Base-by-base conservation (phyloP, 2,113 vertebrate genomes). In the Galeopterus variegatus region DNA sequence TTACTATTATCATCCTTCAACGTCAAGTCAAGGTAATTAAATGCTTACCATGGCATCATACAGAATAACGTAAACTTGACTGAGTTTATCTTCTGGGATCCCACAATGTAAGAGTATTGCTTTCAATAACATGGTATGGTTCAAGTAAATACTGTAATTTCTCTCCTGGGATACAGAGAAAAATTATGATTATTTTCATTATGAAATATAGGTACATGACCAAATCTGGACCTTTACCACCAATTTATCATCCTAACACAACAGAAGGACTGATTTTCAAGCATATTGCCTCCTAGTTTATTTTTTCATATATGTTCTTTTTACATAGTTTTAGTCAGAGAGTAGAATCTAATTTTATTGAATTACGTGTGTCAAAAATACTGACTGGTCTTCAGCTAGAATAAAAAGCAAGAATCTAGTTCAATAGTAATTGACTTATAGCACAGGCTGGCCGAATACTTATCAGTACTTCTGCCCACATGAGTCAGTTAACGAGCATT, bases 101-200 rank as follows among this genome's bases (percentile, higher is more conserved):
- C 99, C 99, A 91, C 99, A 99, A 97, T 99, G 99, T 92, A 99
- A 85, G 92, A 99, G 99, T 95, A 99, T 98, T 97, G 99, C 99
- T 98, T 99, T 99, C 97, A 99, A 90, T 98, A 99, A 98, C 97
- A 99, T 99, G 88, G 99, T 99, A 97, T 99, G 99, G 98, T 99
- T 99, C 98, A 99, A 98, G 96, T 99, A 99, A 98, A 99, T 99
- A 97, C 98, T 99, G 96, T 99, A 99, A 98, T 99, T 99, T 98
- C 99, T 99, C 98, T 99, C 99, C 99, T 99, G 98, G 65, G 6
- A 89, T n/a, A n/a, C 2, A 69, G 41, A 80, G 52, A 90, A 86
- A 85, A 93, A 67, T 41, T 81, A 75, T 41, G 41, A 41, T 58
- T 93, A 75, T 75, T 91, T 93, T 95, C 50, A 77, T 88, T 87